These are phyloP conservation scores for Drosophila histrio DNA, from an alignment of 2,888 invertebrate species.

Conservation along the genomic window DNA sequence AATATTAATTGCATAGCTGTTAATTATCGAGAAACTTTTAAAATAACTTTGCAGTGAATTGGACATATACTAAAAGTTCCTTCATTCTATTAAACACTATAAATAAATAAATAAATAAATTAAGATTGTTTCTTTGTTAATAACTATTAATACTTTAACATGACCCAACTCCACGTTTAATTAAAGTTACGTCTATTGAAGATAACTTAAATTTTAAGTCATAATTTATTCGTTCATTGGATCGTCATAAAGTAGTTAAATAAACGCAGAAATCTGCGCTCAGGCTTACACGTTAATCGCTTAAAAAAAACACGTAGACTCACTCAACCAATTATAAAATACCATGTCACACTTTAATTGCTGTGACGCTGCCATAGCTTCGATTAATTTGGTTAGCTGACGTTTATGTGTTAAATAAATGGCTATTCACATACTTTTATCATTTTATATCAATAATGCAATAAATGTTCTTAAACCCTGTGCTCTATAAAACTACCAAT, in stretches of 20 bases:
- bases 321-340: slow-evolving; percentile 10
- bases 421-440: not conserved
- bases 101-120: too few species aligned
- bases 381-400: slow-evolving; percentile 39
- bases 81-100: too few species aligned
- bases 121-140: too few species aligned
- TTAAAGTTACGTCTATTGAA: too few species aligned
- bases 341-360: slow-evolving; percentile 29
- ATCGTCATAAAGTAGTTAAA: not conserved
- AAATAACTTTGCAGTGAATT: too few species aligned
- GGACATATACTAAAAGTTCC: too few species aligned
- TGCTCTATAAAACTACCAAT: too few species aligned
- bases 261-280: not conserved
- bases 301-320: not conserved
- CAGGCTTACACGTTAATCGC: not conserved
- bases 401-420: slow-evolving; percentile 12
- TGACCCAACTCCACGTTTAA: too few species aligned
- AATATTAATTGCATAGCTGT: too few species aligned
- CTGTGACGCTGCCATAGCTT: slow-evolving; percentile 19
- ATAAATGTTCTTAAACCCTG: not conserved
- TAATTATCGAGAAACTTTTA: too few species aligned
- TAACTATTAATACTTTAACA: too few species aligned
- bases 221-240: not conserved
- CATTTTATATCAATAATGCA: slow-evolving; percentile 1
- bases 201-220: too few species aligned